A percentile compares a stretch with the other conserved stretches of the same genome.
These are phyloP conservation scores for Microcebus tavaratra DNA, from an alignment of 2,113 vertebrate species.

Conservation along the genomic window DNA sequence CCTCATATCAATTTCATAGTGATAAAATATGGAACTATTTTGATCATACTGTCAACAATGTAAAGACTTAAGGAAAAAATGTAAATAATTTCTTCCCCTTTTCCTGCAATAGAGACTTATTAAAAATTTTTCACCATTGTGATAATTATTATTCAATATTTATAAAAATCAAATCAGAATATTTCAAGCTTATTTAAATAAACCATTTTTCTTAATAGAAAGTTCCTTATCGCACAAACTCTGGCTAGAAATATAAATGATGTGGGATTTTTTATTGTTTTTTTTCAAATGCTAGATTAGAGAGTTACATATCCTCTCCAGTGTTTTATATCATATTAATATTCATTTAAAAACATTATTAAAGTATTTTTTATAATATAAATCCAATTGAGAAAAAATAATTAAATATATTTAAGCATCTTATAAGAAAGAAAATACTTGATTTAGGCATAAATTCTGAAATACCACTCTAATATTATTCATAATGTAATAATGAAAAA, in stretches of 20 bases:
- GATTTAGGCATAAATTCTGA: not conserved
- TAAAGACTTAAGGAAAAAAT: not conserved
- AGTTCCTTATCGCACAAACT: not conserved
- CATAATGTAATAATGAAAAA: not conserved
- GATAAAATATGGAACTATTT: not conserved
- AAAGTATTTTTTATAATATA: not conserved
- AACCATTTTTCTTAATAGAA: not conserved
- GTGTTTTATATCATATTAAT: not conserved
- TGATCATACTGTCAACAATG: not conserved
- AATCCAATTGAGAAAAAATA: not conserved
- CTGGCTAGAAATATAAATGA: not conserved
- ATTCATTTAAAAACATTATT: not conserved
- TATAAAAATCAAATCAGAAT: not conserved
- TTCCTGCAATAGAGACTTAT: not conserved
- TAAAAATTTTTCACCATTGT: not conserved
- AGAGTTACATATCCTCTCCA: not conserved
- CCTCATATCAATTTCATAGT: not conserved
- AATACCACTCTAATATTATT: not conserved
- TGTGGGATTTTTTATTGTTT: not conserved
- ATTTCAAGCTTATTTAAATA: not conserved
- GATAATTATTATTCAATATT: not conserved
- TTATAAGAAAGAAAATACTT: not conserved
- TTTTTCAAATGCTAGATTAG: not conserved
- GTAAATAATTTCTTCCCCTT: not conserved
- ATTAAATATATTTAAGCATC: not conserved